Evolutionary conservation across 2,888 invertebrate species (phyloP).

Genomic region (Lacanobia oleracea): DNA sequence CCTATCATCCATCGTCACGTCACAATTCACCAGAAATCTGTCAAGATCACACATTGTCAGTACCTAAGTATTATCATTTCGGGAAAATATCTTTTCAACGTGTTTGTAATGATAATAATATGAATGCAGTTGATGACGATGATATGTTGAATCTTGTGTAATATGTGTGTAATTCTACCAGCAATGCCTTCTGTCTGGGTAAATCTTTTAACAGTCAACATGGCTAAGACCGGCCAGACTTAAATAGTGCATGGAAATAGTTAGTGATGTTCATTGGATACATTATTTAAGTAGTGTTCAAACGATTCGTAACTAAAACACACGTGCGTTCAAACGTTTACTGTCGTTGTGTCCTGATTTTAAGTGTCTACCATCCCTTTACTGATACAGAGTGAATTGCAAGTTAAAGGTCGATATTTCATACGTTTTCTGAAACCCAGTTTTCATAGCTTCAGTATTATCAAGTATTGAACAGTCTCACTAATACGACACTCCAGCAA

Average conservation of each 20-base stretch:
- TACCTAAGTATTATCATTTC: slow-evolving; percentile 34
- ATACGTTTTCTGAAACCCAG: slow-evolving; percentile 11
- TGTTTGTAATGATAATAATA: no score
- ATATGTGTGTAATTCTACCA: no score
- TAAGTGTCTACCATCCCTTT: slow-evolving; percentile 10
- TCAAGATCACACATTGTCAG: slow-evolving; percentile 72
- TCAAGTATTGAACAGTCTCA: neutral
- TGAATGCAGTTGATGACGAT: no score
- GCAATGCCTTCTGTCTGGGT: no score
- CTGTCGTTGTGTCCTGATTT: neutral
- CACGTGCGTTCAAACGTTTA: slow-evolving; percentile 3
- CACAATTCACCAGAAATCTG: slow-evolving; percentile 71
- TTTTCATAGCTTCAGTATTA: neutral
- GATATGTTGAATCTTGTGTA: no score
- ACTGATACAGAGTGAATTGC: slow-evolving; percentile 13
- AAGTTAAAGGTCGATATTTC: neutral
- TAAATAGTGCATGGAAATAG: no score
- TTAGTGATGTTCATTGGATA: slow-evolving; percentile 8
- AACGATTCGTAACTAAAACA: slow-evolving; percentile 5
- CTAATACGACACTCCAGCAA: no score
- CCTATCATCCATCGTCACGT: slow-evolving; percentile 66
- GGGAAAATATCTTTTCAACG: no score
- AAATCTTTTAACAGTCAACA: no score
- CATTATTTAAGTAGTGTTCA: slow-evolving; percentile 5
- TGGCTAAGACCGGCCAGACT: no score